These are phyloP conservation scores for Macroteleia sp. DNA, from an alignment of 2,888 invertebrate genomes.

Conservation along the genomic window DNA sequence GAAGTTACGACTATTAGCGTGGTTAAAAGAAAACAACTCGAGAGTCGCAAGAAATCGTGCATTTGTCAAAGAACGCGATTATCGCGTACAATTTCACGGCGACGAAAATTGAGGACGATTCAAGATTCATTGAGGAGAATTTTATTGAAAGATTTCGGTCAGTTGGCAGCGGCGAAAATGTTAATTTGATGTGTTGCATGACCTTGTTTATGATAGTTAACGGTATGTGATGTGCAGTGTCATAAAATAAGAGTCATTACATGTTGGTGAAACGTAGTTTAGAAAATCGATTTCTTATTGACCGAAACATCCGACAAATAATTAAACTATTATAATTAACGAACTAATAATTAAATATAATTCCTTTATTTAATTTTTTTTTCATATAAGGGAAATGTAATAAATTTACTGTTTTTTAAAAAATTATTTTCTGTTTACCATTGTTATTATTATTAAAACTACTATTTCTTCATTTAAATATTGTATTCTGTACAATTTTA, in stretches of 20 bases:
- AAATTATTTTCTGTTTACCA: no score
- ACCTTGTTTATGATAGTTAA: constrained; percentile 56
- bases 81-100: constrained; percentile 25
- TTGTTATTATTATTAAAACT: no score
- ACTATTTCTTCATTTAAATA: no score
- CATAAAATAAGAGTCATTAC: constrained; percentile 29
- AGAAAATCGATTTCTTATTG: constrained; percentile 35
- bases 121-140: constrained; percentile 27
- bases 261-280: constrained; percentile 24
- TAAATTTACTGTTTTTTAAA: no score
- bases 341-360: no score
- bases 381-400: no score
- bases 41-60: constrained; percentile 8
- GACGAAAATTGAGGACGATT: constrained; percentile 31
- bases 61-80: constrained; percentile 34
- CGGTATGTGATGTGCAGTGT: constrained; percentile 30
- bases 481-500: no score
- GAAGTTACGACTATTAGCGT: constrained; percentile 44
- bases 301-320: no score
- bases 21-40: constrained; percentile 6
- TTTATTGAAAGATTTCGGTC: constrained; percentile 38
- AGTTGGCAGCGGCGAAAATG: constrained; percentile 30
- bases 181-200: constrained; percentile 43
- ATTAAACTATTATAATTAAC: no score
- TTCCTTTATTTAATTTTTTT: no score